Evolutionary conservation across 2,888 invertebrate genomes (phyloP).

Genomic region (Steromphala cineraria): DNA sequence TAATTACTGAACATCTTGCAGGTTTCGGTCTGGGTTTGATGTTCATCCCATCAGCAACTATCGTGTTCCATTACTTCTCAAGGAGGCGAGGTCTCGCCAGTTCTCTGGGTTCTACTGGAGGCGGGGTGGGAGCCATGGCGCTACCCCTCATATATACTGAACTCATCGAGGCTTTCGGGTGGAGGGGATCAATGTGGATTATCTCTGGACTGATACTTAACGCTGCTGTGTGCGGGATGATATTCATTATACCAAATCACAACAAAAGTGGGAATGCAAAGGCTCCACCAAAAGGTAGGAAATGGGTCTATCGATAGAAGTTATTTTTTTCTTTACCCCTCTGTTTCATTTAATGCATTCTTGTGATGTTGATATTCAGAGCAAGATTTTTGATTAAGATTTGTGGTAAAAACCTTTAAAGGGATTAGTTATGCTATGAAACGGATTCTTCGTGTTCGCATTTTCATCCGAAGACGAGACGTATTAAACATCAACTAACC

Average conservation of each 20-base stretch:
- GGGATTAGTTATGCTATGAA: too few species aligned
- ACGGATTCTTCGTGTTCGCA: too few species aligned
- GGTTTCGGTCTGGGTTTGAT: constrained; percentile 97
- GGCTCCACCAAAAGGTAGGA: too few species aligned
- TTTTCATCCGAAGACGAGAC: too few species aligned
- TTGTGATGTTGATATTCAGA: too few species aligned
- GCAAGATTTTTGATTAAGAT: too few species aligned
- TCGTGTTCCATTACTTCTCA: constrained; percentile 98
- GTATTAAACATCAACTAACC: too few species aligned
- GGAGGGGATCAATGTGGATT: constrained; percentile 90
- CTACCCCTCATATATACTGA: constrained; percentile 82
- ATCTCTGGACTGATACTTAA: constrained; percentile 89
- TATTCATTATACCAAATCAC: constrained; percentile 81
- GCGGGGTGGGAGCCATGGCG: constrained; percentile 94
- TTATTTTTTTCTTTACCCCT: too few species aligned
- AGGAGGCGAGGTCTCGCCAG: constrained; percentile 94
- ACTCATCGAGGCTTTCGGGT: constrained; percentile 84
- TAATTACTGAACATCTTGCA: constrained; percentile 61
- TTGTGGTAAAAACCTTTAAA: too few species aligned
- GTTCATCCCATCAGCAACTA: constrained; percentile 97
- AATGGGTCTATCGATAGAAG: background rate
- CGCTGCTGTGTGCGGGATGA: constrained; percentile 91
- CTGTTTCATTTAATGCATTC: too few species aligned
- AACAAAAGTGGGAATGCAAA: too few species aligned
- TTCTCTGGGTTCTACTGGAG: constrained; percentile 95